Conservation (phyloP, 2,113 vertebrate species). For the Salvelinus namaycush region DNA sequence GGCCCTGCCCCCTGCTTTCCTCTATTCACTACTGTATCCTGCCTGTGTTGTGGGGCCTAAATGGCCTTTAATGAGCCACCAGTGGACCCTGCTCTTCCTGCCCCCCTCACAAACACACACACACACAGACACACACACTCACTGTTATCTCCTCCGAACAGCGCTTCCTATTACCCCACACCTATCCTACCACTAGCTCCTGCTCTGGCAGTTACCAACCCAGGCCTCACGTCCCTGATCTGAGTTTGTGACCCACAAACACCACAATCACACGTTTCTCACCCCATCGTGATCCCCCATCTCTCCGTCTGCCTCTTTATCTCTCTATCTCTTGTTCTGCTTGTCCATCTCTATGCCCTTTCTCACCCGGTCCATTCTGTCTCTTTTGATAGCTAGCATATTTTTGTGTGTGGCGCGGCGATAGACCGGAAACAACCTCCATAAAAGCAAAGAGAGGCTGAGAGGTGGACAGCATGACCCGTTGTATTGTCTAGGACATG, state of each 20-base stretch:
- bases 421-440: slow-evolving; percentile 52
- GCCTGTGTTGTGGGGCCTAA: slow-evolving; percentile 51
- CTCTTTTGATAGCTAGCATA: slow-evolving; percentile 59
- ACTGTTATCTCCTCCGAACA: slow-evolving; percentile 77
- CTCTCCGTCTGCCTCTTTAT: slow-evolving; percentile 56
- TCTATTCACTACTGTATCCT: neutral
- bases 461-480: slow-evolving; percentile 21
- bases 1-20: slow-evolving; percentile 3
- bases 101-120: neutral
- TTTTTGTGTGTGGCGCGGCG: slow-evolving; percentile 34
- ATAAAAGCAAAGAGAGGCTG: slow-evolving; percentile 34
- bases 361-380: slow-evolving; percentile 48
- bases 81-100: too few relatives aligned
- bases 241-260: slow-evolving; percentile 50
- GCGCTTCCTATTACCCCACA: slow-evolving; percentile 78
- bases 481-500: slow-evolving; percentile 48
- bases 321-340: slow-evolving; percentile 53
- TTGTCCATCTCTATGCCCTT: slow-evolving; percentile 63
- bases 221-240: slow-evolving; percentile 63
- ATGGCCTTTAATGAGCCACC: slow-evolving; percentile 64
- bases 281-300: slow-evolving; percentile 29
- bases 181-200: slow-evolving; percentile 61
- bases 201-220: slow-evolving; percentile 59
- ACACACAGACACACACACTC: slow-evolving; percentile 11
- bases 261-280: slow-evolving; percentile 50